phyloP scores from a whole-genome alignment of 1,140 invertebrate species.

The Heliconius melpomene region DNA sequence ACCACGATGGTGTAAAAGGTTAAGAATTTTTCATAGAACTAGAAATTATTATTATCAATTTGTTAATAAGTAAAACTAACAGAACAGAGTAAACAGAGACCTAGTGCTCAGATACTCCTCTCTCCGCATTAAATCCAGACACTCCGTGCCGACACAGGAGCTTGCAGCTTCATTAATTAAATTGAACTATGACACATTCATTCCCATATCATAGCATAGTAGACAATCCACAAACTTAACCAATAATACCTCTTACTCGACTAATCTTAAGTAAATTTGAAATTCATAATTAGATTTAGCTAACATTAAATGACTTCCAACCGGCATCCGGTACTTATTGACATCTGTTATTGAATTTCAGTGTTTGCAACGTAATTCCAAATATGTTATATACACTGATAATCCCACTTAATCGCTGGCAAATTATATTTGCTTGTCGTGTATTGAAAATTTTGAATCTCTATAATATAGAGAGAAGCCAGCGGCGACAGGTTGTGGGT shows the following conservation, averaged over 20 bases:
- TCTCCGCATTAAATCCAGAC: no score
- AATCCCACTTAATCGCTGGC: neutral
- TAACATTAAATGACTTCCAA: conserved; percentile 5
- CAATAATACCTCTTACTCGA: neutral
- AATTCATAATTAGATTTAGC: neutral
- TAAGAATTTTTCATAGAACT: no score
- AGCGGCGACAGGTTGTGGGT: neutral
- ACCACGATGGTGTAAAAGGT: no score
- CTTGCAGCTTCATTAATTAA: no score
- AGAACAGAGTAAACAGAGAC: no score
- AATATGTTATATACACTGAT: neutral
- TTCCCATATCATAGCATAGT: no score
- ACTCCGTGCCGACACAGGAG: no score
- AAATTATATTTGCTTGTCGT: neutral
- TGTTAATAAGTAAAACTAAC: no score
- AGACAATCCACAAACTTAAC: conserved; percentile 1
- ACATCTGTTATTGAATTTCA: conserved; percentile 4
- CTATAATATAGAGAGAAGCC: neutral
- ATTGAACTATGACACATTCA: no score
- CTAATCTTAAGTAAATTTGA: neutral
- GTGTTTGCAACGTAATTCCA: neutral
- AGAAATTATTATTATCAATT: no score
- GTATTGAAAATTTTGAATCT: neutral
- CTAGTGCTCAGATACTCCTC: no score
- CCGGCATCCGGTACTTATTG: neutral